These are phyloP conservation scores for Ischnus inquisitorius DNA, from an alignment of 2,888 invertebrate species.

Conservation along the genomic window DNA sequence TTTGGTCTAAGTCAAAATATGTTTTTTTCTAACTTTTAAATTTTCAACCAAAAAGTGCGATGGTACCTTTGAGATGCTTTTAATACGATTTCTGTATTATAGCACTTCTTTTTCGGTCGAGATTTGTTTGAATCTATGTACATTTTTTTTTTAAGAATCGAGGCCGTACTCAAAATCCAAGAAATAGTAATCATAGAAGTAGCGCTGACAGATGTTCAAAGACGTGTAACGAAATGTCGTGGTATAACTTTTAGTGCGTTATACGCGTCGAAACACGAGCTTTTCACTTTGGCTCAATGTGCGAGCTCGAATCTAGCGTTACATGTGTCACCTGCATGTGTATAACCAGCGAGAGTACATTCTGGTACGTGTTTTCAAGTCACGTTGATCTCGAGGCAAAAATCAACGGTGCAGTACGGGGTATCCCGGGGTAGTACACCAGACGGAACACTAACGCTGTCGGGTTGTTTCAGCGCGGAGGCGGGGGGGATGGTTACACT, in stretches of 20 bases:
- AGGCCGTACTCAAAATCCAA: not conserved
- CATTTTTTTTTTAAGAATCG: no score
- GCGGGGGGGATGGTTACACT: not conserved
- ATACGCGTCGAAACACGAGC: not conserved
- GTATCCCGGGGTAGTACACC: not conserved
- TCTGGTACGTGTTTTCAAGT: not conserved
- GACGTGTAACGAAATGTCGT: not conserved
- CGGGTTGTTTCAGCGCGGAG: not conserved
- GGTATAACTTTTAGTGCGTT: not conserved
- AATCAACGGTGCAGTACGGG: conserved; percentile 2
- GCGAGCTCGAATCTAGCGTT: not conserved
- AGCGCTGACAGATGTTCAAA: not conserved
- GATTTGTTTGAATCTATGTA: no score
- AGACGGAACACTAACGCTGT: not conserved
- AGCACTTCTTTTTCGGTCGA: no score
- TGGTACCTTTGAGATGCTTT: no score
- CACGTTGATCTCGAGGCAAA: not conserved
- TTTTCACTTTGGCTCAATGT: not conserved
- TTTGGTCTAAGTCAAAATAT: no score
- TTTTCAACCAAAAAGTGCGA: no score
- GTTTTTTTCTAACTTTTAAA: no score
- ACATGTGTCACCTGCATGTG: not conserved
- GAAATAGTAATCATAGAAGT: not conserved
- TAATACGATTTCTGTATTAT: no score
- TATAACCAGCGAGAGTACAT: not conserved